Conservation (phyloP, 2,113 vertebrate genomes). For the Verasper variegatus region DNA sequence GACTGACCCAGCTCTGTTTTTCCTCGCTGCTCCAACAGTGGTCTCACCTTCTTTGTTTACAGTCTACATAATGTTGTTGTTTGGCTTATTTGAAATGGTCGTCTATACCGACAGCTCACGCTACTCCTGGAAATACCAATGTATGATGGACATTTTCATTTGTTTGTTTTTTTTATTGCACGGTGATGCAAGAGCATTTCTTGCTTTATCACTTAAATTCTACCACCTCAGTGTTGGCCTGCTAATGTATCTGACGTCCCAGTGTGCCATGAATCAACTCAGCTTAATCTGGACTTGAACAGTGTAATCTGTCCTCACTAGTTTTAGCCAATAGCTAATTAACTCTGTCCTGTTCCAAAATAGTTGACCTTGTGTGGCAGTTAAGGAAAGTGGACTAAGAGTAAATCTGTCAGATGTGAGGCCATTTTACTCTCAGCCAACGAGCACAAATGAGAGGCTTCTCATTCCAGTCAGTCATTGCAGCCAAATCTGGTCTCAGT, state of each 20-base stretch:
- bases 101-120: not conserved
- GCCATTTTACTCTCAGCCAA: constrained; percentile 2
- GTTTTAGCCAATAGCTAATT: constrained; percentile 57
- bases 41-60: constrained; percentile 58
- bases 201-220: not conserved
- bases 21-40: constrained; percentile 19
- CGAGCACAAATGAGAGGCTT: constrained; percentile 26
- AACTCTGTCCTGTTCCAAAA: constrained; percentile 34
- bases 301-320: constrained; percentile 32
- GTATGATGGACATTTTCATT: not conserved
- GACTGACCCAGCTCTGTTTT: constrained; percentile 42
- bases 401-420: constrained; percentile 35
- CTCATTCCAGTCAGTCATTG: constrained; percentile 15
- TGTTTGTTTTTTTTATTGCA: no score
- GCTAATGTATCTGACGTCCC: constrained; percentile 1
- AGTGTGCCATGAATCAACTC: constrained; percentile 19
- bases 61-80: constrained; percentile 26
- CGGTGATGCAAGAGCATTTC: not conserved
- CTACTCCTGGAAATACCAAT: not conserved
- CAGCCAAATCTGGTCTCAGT: constrained; percentile 37
- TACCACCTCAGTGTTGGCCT: not conserved
- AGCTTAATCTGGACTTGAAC: constrained; percentile 39
- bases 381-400: constrained; percentile 16
- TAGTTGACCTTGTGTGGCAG: constrained; percentile 9
- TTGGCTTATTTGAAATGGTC: not conserved